Evolutionary conservation across 2,888 invertebrate species (phyloP).

Genomic region (Acleris emargana): DNA sequence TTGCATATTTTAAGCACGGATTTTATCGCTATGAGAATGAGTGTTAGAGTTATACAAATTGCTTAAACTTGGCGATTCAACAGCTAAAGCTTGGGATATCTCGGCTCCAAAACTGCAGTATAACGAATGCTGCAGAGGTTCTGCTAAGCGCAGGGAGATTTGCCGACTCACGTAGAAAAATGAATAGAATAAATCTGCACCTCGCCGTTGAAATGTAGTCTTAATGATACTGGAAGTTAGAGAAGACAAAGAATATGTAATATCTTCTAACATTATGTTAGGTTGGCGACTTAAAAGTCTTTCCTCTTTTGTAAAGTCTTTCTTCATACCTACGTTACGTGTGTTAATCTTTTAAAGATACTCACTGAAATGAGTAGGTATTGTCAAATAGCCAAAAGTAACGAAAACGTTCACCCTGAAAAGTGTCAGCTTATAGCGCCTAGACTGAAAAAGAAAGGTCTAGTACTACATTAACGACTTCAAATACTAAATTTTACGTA

Average conservation of each 20-base stretch:
- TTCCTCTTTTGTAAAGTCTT: no score
- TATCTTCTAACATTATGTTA: no score
- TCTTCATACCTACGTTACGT: no score
- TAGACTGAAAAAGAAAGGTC: no score
- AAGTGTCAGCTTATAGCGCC: no score
- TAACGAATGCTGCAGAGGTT: slow-evolving; percentile 56
- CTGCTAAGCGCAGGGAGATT: slow-evolving; percentile 56
- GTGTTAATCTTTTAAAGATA: no score
- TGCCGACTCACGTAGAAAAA: slow-evolving; percentile 56
- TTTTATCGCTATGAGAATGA: slow-evolving; percentile 18
- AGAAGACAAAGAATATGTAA: slow-evolving; percentile 2
- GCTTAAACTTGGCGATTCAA: slow-evolving; percentile 43
- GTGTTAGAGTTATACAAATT: slow-evolving; percentile 36
- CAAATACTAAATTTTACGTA: no score
- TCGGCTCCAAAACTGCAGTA: slow-evolving; percentile 53
- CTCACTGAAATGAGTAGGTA: no score
- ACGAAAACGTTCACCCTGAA: no score
- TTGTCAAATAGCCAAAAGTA: no score
- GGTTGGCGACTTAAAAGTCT: no score
- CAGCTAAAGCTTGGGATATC: slow-evolving; percentile 44
- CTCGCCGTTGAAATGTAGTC: slow-evolving; percentile 47
- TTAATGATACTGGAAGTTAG: slow-evolving; percentile 41
- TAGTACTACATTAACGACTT: no score
- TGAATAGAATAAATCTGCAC: slow-evolving; percentile 55
- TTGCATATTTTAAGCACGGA: slow-evolving; percentile 15